Percentiles rank a stretch among this genome's conserved stretches.
phyloP scores from a whole-genome alignment of 2,888 invertebrate species.

The Tinea trinotella region DNA sequence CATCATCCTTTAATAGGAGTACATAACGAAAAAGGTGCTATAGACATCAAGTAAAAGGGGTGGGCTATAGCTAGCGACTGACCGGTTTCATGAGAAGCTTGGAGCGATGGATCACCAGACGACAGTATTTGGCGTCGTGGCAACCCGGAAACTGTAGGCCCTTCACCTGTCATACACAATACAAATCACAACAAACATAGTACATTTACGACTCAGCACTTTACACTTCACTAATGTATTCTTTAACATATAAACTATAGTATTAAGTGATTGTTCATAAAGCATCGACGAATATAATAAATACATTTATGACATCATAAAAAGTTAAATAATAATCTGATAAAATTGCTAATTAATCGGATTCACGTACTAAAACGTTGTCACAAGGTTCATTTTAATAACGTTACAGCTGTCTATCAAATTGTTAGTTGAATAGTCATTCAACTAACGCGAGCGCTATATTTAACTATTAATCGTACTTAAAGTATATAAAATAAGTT shows the following conservation, averaged over 20 bases:
- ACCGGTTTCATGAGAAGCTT: constrained; percentile 97
- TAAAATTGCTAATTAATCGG: no score
- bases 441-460: no score
- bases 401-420: no score
- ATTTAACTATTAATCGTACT: no score
- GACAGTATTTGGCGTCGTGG: constrained; percentile 95
- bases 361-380: no score
- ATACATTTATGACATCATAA: no score
- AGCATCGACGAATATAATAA: no score
- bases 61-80: constrained; percentile 61
- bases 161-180: constrained; percentile 86
- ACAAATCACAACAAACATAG: constrained; percentile 31
- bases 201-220: constrained; percentile 34
- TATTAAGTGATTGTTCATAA: not conserved
- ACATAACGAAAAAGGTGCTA: not conserved
- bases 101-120: constrained; percentile 96
- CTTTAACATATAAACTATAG: not conserved
- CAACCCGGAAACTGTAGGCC: constrained; percentile 96
- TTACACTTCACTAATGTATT: constrained; percentile 22
- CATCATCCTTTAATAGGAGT: no score
- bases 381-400: no score
- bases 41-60: not conserved
- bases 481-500: no score
- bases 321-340: no score
- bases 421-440: no score